A percentile compares a stretch with the other conserved stretches of the same genome.
phyloP scores from a whole-genome alignment of 1,140 invertebrate species.

The Chrysomallon squamiferum region DNA sequence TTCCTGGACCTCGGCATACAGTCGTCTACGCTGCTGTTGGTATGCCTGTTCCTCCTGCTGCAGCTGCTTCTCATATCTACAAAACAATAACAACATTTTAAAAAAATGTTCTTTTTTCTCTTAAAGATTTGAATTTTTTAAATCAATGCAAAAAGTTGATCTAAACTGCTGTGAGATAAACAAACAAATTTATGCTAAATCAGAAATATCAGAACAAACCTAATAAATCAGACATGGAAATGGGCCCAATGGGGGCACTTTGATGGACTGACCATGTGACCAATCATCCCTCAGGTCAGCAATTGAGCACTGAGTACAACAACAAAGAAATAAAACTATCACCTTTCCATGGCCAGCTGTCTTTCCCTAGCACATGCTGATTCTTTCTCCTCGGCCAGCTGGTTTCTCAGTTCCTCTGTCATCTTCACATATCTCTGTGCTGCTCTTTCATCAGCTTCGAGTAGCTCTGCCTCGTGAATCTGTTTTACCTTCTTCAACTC shows the following conservation, averaged over 20 bases:
- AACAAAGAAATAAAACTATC: too few relatives aligned
- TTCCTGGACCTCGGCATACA: constrained; percentile 61
- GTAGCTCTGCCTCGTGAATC: constrained; percentile 62
- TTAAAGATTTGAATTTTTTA: too few relatives aligned
- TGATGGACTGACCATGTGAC: too few relatives aligned
- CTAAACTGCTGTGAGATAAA: too few relatives aligned
- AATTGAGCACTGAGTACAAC: too few relatives aligned
- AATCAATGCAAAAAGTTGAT: too few relatives aligned
- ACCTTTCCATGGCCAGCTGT: constrained; percentile 60
- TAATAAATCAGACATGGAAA: too few relatives aligned
- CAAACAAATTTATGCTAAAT: too few relatives aligned
- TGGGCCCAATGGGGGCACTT: too few relatives aligned
- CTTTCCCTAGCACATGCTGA: constrained; percentile 59
- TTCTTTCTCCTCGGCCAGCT: constrained; percentile 62
- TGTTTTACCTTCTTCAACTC: constrained; percentile 63
- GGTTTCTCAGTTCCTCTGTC: constrained; percentile 62
- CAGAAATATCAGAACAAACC: too few relatives aligned
- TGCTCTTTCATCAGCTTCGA: constrained; percentile 61
- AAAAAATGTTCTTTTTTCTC: too few relatives aligned
- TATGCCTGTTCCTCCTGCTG: constrained; percentile 63
- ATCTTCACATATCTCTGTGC: constrained; percentile 61
- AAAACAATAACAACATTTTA: neutral
- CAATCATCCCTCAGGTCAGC: too few relatives aligned
- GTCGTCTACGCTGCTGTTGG: constrained; percentile 57
- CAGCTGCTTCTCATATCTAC: constrained; percentile 63